phyloP scores from a whole-genome alignment of 2,888 invertebrate genomes.

The Meiosimyza platycephala region DNA sequence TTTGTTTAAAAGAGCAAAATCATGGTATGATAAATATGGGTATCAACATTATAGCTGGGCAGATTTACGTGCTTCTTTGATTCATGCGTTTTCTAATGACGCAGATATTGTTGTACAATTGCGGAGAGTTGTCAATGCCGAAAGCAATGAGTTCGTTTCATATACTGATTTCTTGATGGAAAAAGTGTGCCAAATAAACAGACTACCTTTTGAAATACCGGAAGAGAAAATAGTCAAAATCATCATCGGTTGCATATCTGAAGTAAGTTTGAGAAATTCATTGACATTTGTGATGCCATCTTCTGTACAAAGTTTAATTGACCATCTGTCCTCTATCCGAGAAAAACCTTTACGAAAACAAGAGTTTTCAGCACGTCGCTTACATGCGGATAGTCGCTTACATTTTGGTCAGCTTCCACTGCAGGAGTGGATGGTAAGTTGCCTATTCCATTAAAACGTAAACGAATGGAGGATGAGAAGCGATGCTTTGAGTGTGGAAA shows the following conservation, averaged over 20 bases:
- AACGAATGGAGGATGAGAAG: constrained; percentile 32
- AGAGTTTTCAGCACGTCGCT: too few species aligned
- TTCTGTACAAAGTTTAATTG: too few species aligned
- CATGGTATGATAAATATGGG: constrained; percentile 40
- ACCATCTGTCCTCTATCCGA: too few species aligned
- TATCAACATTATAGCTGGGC: constrained; percentile 42
- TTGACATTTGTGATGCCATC: too few species aligned
- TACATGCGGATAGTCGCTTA: too few species aligned
- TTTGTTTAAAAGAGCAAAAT: constrained; percentile 35
- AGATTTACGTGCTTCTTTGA: constrained; percentile 42
- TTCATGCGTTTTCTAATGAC: constrained; percentile 40
- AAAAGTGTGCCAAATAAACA: constrained; percentile 34
- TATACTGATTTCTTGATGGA: constrained; percentile 27
- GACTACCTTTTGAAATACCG: too few species aligned
- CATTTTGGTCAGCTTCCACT: too few species aligned
- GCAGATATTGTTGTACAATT: constrained; percentile 39
- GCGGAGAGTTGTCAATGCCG: constrained; percentile 39
- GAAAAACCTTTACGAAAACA: too few species aligned
- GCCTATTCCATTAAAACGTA: constrained; percentile 37
- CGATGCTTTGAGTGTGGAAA: too few species aligned
- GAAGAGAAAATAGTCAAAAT: too few species aligned
- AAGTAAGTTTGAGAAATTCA: too few species aligned
- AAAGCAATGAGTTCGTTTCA: constrained; percentile 21
- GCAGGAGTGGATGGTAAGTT: background rate
- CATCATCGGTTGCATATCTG: too few species aligned